phyloP scores from a whole-genome alignment of 2,888 invertebrate genomes.

The Sesia apiformis region DNA sequence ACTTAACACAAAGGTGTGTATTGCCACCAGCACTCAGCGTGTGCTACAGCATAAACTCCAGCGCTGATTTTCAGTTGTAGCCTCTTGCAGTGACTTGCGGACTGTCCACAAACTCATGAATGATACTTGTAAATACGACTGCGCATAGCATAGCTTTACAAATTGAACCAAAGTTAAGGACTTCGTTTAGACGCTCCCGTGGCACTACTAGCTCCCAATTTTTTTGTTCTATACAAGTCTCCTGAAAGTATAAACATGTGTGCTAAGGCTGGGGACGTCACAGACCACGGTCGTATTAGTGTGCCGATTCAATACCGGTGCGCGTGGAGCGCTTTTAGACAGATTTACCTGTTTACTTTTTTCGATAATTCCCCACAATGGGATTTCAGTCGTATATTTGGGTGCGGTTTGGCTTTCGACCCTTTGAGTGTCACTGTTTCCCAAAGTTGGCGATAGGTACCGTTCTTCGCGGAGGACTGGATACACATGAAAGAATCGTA shows the following conservation, averaged over 20 bases:
- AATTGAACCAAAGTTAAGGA: neutral
- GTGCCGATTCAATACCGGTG: conserved; percentile 44
- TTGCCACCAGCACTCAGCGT: too few species aligned
- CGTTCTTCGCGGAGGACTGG: too few species aligned
- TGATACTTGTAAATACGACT: too few species aligned
- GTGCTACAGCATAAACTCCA: too few species aligned
- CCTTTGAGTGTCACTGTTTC: too few species aligned
- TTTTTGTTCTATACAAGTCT: conserved; percentile 24
- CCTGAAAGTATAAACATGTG: conserved; percentile 24
- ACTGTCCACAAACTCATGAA: too few species aligned
- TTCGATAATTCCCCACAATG: neutral
- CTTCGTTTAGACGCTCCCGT: neutral
- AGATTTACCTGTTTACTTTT: neutral
- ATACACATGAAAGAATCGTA: too few species aligned
- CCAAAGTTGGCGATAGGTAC: too few species aligned
- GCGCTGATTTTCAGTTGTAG: too few species aligned
- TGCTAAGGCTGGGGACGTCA: conserved; percentile 26
- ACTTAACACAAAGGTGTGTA: too few species aligned
- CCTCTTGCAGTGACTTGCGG: too few species aligned
- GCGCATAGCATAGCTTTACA: neutral
- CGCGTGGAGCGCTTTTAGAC: conserved; percentile 5
- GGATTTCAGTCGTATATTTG: neutral
- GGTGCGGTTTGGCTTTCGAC: neutral
- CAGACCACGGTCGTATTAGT: conserved; percentile 31
- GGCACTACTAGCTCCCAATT: conserved; percentile 12